Percentiles rank a stretch among this genome's conserved stretches.
These are phyloP conservation scores for Agraylea sexmaculata DNA, from an alignment of 1,140 invertebrate genomes.

Conservation along the genomic window DNA sequence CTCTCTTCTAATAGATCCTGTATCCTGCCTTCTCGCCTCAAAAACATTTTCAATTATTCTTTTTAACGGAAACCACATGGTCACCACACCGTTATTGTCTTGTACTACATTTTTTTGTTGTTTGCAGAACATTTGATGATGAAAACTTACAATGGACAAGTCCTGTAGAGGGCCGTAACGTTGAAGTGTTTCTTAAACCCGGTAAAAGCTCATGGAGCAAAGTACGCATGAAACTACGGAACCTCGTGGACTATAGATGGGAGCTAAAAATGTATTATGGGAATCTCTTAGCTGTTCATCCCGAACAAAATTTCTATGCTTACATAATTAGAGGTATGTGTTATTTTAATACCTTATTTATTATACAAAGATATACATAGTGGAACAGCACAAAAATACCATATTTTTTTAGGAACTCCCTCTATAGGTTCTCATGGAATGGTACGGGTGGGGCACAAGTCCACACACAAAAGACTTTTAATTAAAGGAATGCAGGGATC, in stretches of 20 bases:
- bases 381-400: constrained; percentile 4
- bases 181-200: no score
- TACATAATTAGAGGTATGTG: constrained; percentile 77
- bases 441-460: constrained; percentile 68
- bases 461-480: constrained; percentile 59
- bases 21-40: no score
- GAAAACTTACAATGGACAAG: no score
- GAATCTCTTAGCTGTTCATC: constrained; percentile 79
- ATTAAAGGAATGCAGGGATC: constrained; percentile 78
- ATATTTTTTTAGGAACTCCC: constrained; percentile 25
- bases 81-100: no score
- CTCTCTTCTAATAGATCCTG: no score
- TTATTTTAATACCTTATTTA: constrained; percentile 3
- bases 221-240: constrained; percentile 84
- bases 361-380: background rate
- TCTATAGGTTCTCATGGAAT: constrained; percentile 65
- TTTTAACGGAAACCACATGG: no score
- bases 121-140: no score
- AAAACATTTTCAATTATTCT: no score
- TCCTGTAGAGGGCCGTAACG: no score
- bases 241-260: constrained; percentile 88
- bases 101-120: no score
- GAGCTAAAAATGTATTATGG: constrained; percentile 76
- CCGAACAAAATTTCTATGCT: constrained; percentile 72
- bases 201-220: no score